Evolutionary conservation across 2,797 vertebrate genomes (phyloP), one percentile per base, ranked within the genome.

Genomic region (Artibeus lituratus): DNA sequence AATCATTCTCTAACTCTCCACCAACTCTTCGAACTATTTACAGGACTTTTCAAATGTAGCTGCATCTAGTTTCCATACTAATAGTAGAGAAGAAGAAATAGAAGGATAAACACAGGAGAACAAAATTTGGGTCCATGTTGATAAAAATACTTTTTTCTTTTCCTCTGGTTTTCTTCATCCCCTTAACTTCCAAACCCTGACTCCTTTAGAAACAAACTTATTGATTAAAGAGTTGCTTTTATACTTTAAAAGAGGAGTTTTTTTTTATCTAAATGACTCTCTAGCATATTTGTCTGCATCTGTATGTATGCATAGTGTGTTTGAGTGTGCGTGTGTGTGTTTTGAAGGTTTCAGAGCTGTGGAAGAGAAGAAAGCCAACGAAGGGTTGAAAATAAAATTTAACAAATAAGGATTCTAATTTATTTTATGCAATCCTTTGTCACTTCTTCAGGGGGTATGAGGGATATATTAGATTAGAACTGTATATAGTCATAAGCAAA

Each of bases 171-270:
- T 88, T 90, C 83, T 53, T 93, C 77, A 81, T 59, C n/a, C 47
- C 7, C 72, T 90, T 49, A 82, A 76, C 51, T 12, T 93, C 47
- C 44, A 90, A 84, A 94, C 67, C 57, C n/a, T 96, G 29, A 74
- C 22, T 55, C n/a, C 21, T 94, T 53, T 85, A 57, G 44, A 96
- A 84, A 92, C 11, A 96, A 94, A 47, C 65, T 11, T 35, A 10
- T 26, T 69, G 32, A 35, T 9, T 62, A 35, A 87, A 35, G 22
- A 62, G 15, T 39, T 83, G 29, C 57, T 80, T 92, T 59, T 51
- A 65, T 35, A 49, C 57, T 76, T 10, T 12, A 26, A 76, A 81
- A 76, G 15, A 70, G 2, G 42, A 86, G 47, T 93, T 72, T 78
- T 72, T 78, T 3, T 32, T 85, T 44, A 83, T 24, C 19, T 32